Evolutionary conservation across 2,113 vertebrate species (phyloP).

Genomic region (Microtus montanus): DNA sequence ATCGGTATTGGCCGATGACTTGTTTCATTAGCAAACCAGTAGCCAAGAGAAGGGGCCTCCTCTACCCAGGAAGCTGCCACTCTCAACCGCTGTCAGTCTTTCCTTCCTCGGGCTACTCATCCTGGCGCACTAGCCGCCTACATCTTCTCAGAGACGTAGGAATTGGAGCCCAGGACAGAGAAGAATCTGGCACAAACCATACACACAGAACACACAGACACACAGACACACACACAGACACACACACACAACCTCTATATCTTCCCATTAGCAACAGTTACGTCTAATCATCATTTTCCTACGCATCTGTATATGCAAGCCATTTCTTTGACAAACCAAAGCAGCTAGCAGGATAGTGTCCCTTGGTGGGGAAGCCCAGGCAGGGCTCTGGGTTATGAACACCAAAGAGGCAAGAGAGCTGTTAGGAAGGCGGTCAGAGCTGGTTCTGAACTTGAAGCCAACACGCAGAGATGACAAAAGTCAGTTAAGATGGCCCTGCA

Average conservation of each 20-base stretch:
- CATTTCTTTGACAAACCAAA: background rate
- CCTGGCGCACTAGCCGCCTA: background rate
- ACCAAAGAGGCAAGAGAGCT: background rate
- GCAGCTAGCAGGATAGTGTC: accelerated
- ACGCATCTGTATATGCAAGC: background rate
- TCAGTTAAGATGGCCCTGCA: too few relatives aligned
- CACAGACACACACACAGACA: too few relatives aligned
- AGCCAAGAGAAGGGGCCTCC: background rate
- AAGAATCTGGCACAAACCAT: background rate
- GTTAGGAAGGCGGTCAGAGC: background rate
- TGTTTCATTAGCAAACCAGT: background rate
- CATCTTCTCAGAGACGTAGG: background rate
- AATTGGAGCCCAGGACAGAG: background rate
- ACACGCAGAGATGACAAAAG: background rate
- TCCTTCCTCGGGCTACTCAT: background rate
- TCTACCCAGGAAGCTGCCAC: background rate
- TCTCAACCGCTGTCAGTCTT: background rate
- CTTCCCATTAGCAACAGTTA: background rate
- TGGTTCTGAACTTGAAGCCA: background rate
- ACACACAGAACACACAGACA: background rate
- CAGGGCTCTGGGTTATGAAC: background rate
- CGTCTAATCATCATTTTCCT: background rate
- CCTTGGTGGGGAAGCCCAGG: background rate
- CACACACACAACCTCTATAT: background rate
- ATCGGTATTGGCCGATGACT: background rate